A percentile compares a stretch with the other conserved stretches of the same genome.
Evolutionary conservation across 2,113 vertebrate genomes (phyloP).

Genomic region (Nematolebias whitei): DNA sequence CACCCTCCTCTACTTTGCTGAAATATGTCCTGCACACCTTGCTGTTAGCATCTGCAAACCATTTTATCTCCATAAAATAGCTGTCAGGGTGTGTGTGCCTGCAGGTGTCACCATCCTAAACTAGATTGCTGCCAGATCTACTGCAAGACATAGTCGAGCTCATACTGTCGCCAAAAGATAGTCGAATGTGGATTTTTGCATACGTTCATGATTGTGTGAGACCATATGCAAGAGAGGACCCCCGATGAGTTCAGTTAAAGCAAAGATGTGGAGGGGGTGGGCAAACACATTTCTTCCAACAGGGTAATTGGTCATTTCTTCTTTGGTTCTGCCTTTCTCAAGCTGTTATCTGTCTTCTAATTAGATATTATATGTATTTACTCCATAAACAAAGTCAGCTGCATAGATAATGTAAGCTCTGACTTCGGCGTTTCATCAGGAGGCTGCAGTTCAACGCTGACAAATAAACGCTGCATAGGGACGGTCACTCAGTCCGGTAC

Average conservation of each 20-base stretch:
- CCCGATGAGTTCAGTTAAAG: constrained; percentile 44
- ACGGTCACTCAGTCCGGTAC: constrained; percentile 36
- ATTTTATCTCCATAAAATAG: constrained; percentile 61
- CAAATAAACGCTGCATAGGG: constrained; percentile 45
- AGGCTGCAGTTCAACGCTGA: constrained; percentile 52
- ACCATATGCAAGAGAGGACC: constrained; percentile 25
- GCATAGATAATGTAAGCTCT: constrained; percentile 40
- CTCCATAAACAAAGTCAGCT: constrained; percentile 40
- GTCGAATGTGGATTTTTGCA: constrained; percentile 24
- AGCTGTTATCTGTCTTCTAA: constrained; percentile 35
- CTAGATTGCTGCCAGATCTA: constrained; percentile 53
- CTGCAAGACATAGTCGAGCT: constrained; percentile 47
- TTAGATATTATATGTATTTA: constrained; percentile 44
- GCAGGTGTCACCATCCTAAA: constrained; percentile 47
- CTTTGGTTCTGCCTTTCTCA: constrained; percentile 37
- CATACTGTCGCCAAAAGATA: constrained; percentile 31
- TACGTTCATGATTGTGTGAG: constrained; percentile 14
- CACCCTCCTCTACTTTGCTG: constrained; percentile 39
- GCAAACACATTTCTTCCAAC: constrained; percentile 45
- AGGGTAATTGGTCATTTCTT: constrained; percentile 68
- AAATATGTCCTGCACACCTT: constrained; percentile 37
- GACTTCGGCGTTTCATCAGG: constrained; percentile 34
- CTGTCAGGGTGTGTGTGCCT: constrained; percentile 40
- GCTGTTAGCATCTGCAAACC: constrained; percentile 47
- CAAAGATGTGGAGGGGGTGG: constrained; percentile 33